A percentile compares a stretch with the other conserved stretches of the same genome.
These are phyloP conservation scores for Chaenocephalus aceratus DNA, from an alignment of 2,113 vertebrate species.

Conservation along the genomic window DNA sequence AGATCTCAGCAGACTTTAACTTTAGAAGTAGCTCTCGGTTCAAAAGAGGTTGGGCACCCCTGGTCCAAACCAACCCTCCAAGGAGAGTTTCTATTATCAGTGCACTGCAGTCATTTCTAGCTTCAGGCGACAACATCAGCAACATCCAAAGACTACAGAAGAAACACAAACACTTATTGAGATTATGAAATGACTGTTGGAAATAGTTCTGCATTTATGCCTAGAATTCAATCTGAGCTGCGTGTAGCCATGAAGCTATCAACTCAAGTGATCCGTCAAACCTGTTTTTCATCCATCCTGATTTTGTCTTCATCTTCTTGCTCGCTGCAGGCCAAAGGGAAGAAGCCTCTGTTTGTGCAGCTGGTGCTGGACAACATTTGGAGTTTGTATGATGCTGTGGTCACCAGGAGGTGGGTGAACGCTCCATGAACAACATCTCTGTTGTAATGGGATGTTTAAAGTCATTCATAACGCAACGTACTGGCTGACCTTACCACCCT, in stretches of 20 bases:
- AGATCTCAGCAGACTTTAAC: no score
- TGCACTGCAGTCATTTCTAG: background rate
- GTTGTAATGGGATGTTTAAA: background rate
- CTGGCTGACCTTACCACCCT: no score
- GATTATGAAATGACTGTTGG: background rate
- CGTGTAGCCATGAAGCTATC: no score
- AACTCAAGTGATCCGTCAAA: background rate
- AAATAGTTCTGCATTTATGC: no score
- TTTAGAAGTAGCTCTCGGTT: no score
- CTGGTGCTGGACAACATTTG: constrained; percentile 97
- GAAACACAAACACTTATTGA: background rate
- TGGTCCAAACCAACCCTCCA: no score
- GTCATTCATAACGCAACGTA: no score
- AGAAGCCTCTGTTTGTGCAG: constrained; percentile 96
- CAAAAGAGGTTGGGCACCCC: no score
- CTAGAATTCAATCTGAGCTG: background rate
- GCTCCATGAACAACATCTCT: background rate
- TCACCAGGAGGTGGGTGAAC: constrained; percentile 87
- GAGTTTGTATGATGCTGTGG: constrained; percentile 96
- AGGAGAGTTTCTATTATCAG: background rate
- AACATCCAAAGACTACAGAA: background rate
- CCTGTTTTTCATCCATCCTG: background rate
- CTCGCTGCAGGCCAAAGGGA: constrained; percentile 91
- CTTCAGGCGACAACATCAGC: background rate
- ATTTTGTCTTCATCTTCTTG: constrained; percentile 14